Conservation (phyloP, 2,797 vertebrate species). For the Girardinus metallicus region DNA sequence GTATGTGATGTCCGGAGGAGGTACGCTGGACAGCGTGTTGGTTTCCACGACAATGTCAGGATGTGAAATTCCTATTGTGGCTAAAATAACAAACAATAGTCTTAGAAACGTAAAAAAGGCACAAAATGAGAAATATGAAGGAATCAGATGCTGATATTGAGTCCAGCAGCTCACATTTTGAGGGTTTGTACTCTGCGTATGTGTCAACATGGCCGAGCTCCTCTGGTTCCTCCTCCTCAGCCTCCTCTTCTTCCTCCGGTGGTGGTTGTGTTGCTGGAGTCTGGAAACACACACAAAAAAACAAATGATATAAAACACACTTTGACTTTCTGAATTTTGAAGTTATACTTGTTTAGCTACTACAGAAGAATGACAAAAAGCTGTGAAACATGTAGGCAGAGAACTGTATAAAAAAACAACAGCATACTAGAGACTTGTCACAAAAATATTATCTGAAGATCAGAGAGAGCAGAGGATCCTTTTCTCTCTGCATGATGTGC, state of each 20-base stretch:
- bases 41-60: constrained; percentile 98
- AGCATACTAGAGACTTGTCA: background rate
- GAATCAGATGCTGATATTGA: constrained; percentile 13
- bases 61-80: constrained; percentile 93
- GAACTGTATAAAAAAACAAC: constrained; percentile 4
- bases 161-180: constrained; percentile 87
- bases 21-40: constrained; percentile 96
- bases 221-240: constrained; percentile 92
- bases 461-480: constrained; percentile 15
- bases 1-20: constrained; percentile 95
- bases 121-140: background rate
- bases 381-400: constrained; percentile 8
- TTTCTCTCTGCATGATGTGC: constrained; percentile 19
- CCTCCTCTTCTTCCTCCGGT: constrained; percentile 91
- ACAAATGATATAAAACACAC: constrained; percentile 9
- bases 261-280: constrained; percentile 67
- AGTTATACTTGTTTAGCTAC: background rate
- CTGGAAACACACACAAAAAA: constrained; percentile 48
- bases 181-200: constrained; percentile 94
- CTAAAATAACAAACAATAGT: constrained; percentile 69
- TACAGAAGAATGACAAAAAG: constrained; percentile 1
- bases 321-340: background rate
- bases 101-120: background rate
- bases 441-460: constrained; percentile 14
- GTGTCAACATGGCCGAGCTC: constrained; percentile 95